phyloP scores from a whole-genome alignment of 2,797 vertebrate species.

The Distichodus sexfasciatus region DNA sequence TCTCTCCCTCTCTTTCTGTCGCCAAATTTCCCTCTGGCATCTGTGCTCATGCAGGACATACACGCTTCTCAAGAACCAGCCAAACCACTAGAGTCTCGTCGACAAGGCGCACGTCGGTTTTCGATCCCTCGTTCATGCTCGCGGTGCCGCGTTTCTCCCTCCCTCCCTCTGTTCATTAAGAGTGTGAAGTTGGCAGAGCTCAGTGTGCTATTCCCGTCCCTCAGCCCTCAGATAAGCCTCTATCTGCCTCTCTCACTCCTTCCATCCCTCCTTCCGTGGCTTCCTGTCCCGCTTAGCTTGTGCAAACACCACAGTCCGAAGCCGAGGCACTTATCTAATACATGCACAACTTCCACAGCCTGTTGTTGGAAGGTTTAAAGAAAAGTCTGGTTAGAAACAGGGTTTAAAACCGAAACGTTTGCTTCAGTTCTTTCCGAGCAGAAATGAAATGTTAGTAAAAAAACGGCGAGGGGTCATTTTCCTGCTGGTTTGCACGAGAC shows the following conservation, averaged over 20 bases:
- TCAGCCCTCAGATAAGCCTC: conserved; percentile 55
- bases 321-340: too few species aligned
- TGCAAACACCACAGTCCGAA: too few species aligned
- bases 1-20: too few species aligned
- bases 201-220: conserved; percentile 66
- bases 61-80: too few species aligned
- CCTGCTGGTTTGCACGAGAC: not conserved
- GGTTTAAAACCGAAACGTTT: not conserved
- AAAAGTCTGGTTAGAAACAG: too few species aligned
- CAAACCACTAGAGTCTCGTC: too few species aligned
- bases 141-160: not conserved
- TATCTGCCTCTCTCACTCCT: conserved; percentile 22
- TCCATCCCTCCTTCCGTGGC: conserved; percentile 30
- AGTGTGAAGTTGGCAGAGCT: conserved; percentile 52
- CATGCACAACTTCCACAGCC: too few species aligned
- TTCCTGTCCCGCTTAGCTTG: conserved; percentile 27
- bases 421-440: not conserved
- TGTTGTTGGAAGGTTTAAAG: too few species aligned
- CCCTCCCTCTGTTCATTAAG: conserved; percentile 1
- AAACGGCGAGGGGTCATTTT: too few species aligned
- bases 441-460: too few species aligned
- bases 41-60: too few species aligned
- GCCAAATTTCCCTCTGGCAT: too few species aligned
- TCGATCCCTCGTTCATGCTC: not conserved
- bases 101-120: not conserved